Conservation (phyloP, 2,797 vertebrate genomes). For the Chelon auratus region DNA sequence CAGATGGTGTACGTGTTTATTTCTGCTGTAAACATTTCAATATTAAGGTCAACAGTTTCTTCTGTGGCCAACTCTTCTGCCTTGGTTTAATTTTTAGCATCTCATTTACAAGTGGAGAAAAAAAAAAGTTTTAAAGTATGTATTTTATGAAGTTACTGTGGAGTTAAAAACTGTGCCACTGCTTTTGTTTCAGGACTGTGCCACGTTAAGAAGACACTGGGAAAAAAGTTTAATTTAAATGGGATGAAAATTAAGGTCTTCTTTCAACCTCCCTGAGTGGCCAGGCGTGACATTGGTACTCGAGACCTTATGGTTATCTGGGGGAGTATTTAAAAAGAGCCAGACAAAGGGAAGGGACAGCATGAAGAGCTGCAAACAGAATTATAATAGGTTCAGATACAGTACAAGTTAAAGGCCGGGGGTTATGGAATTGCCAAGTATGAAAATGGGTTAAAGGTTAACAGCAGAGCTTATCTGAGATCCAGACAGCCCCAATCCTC, state of each 20-base stretch:
- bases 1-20: no score
- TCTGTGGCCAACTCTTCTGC: no score
- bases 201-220: constrained; percentile 3
- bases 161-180: no score
- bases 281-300: constrained; percentile 14
- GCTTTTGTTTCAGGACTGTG: not conserved
- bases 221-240: constrained; percentile 4
- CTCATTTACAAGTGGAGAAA: no score
- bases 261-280: constrained; percentile 1
- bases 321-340: constrained; percentile 41
- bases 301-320: constrained; percentile 39
- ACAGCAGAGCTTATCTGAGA: constrained; percentile 13
- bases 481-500: constrained; percentile 23
- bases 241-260: constrained; percentile 3
- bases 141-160: no score
- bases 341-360: constrained; percentile 40
- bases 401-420: constrained; percentile 22
- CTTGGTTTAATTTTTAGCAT: no score
- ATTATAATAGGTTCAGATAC: constrained; percentile 33
- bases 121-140: no score
- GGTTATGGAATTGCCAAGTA: constrained; percentile 4
- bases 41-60: no score
- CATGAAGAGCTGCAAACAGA: constrained; percentile 35
- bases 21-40: no score
- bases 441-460: constrained; percentile 17